Conservation (phyloP, 2,113 vertebrate genomes). For the Zeus faber region DNA sequence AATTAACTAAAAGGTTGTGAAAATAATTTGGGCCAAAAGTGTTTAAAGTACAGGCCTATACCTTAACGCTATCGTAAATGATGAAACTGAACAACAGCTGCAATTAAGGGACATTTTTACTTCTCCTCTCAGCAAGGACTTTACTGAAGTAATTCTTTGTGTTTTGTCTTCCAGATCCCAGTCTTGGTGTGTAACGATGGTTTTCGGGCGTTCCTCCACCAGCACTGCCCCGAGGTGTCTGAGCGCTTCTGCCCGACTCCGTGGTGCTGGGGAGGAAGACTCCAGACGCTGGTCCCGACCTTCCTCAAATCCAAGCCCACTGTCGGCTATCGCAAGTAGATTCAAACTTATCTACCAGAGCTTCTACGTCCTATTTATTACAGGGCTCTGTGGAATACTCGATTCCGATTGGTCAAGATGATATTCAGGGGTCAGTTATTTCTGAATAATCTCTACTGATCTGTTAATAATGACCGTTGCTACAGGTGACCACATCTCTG, state of each 20-base stretch:
- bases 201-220: constrained; percentile 64
- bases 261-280: constrained; percentile 77
- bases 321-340: constrained; percentile 78
- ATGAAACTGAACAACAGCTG: background rate
- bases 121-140: background rate
- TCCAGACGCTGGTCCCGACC: constrained; percentile 70
- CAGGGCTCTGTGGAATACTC: background rate
- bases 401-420: background rate
- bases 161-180: constrained; percentile 52
- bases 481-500: no score
- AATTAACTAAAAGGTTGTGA: background rate
- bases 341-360: background rate
- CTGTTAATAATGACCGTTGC: no score
- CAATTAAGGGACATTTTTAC: background rate
- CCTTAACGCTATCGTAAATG: no score
- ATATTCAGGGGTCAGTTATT: background rate
- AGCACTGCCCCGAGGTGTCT: constrained; percentile 67
- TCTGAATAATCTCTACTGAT: no score
- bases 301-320: constrained; percentile 66
- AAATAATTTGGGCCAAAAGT: background rate
- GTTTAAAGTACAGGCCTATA: no score
- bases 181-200: constrained; percentile 59
- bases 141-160: background rate
- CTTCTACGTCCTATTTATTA: background rate
- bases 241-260: constrained; percentile 73